Base-by-base conservation (phyloP, 2,888 invertebrate genomes). In the Melanchra persicariae region DNA sequence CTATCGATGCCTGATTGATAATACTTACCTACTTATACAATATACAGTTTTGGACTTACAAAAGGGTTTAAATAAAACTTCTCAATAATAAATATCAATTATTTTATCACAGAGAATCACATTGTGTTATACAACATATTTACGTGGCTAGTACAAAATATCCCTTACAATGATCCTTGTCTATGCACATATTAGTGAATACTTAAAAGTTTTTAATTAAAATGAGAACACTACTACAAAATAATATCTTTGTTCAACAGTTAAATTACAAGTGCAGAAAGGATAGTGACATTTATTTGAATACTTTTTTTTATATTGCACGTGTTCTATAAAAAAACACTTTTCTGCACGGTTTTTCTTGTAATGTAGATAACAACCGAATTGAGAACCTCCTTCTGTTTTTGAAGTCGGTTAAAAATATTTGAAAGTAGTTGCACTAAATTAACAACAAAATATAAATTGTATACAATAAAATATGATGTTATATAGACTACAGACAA, bases 101-200 rank as follows among this genome's bases (percentile, higher is more conserved):
- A 95, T 94, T 94, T 95, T 96, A 96, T 96, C 96, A 96, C 96
- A 96, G 96, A 95, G 95, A 95, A 95, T 95, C 96, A 96, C 95
- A 95, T 95, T 94, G 95, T 95, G 95, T 96, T 93, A 94, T 93
- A 95, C 93, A 95, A 95, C 94, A 94, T 94, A 83, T 94, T 93
- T 94, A 95, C 92, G 94, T 94, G 94, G 93, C 93, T 95, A 94
- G 93, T 96, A 95, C 92, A 95, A 95, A 95, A 94, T 92, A 93
- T 92, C 90, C 87, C 89, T 92, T 93, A 94, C 88, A 90, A 88
- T 91, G 91, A 92, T 93, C 89, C 87, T 88, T 88, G 84, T 88
- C 86, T 89, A 90, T 90, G 89, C 85, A 87, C 83, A 87, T 87
- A 86, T 86, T 89, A 87, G 87, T 90, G 90, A 74, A 81, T 78